phyloP scores from a whole-genome alignment of 2,888 invertebrate species.

The Megaustenia siamemsis region DNA sequence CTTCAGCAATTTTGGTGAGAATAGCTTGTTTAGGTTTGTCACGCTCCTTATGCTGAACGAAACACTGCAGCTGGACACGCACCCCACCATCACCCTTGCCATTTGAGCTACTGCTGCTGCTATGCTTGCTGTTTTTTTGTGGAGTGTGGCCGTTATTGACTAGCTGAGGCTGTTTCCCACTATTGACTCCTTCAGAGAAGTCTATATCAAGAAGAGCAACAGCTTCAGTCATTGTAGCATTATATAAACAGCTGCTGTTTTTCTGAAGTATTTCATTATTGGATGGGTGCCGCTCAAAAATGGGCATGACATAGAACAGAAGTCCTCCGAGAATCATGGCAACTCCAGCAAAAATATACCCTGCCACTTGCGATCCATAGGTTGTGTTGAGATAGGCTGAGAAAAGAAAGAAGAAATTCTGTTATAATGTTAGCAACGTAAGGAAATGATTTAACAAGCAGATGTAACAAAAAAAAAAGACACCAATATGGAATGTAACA shows the following conservation, averaged over 20 bases:
- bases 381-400: conserved; percentile 73
- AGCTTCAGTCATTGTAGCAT: conserved; percentile 72
- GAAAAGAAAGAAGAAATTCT: neutral
- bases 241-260: conserved; percentile 68
- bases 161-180: conserved; percentile 61
- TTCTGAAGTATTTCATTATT: conserved; percentile 76
- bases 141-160: conserved; percentile 49
- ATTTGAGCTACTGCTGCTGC: conserved; percentile 39
- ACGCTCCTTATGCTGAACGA: conserved; percentile 71
- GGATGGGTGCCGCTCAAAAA: conserved; percentile 73
- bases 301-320: conserved; percentile 74
- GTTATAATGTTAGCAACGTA: too few relatives aligned
- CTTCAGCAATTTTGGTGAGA: conserved; percentile 74
- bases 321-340: conserved; percentile 73
- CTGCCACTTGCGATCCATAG: conserved; percentile 65
- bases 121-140: conserved; percentile 31
- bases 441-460: too few relatives aligned
- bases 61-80: conserved; percentile 68
- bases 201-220: conserved; percentile 75
- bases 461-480: too few relatives aligned
- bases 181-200: conserved; percentile 68
- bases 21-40: conserved; percentile 71
- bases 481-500: too few relatives aligned
- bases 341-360: conserved; percentile 74
- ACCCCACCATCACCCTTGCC: conserved; percentile 34